Evolutionary conservation across 2,888 invertebrate genomes (phyloP), one percentile per base, ranked within the genome.

Genomic region (Shargacucullia verbasci): DNA sequence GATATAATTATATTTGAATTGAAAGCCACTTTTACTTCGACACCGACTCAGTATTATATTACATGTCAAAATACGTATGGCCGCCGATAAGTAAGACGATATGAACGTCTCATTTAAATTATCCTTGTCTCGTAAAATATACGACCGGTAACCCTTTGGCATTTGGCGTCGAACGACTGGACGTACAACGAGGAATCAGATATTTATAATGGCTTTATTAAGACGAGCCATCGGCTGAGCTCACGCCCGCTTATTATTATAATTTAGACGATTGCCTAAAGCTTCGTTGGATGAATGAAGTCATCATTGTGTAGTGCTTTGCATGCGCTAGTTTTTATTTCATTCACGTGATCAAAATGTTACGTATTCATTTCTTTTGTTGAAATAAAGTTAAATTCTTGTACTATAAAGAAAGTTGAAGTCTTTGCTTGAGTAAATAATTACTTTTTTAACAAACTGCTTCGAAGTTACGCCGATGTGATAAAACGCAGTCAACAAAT

Each of bases 181-280:
- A 86, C 84, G 82, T 85, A 87, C 85, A 81, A 81, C 81, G 86
- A 85, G 82, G 86, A 86, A 89, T 91, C 88, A 90, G 88, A 92
- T 91, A 92, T 92, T 89, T 92, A 89, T 93, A 93, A 94, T 94
- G 90, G 88, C 94, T 94, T 92, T 92, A 94, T 94, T 91, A 92
- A 92, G 90, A 87, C 88, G 81, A 85, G 85, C 88, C 84, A 88
- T 88, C 85, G 86, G 78, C 78, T 82, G 85, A 87, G 85, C 88
- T 90, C 91, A 90, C 91, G 88, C 91, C 91, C 92, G 90, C 89
- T 93, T 94, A 93, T 94, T 94, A 93, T 92, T 89, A 90, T 94
- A 93, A 94, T 93, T 90, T 92, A 93, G 92, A 91, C 90, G 91
- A 89, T 85, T 92, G 91, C 92, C 92, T 85, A 90, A 91, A 93